phyloP scores from a whole-genome alignment of 2,797 vertebrate species.

The Crocodylus rhombifer region DNA sequence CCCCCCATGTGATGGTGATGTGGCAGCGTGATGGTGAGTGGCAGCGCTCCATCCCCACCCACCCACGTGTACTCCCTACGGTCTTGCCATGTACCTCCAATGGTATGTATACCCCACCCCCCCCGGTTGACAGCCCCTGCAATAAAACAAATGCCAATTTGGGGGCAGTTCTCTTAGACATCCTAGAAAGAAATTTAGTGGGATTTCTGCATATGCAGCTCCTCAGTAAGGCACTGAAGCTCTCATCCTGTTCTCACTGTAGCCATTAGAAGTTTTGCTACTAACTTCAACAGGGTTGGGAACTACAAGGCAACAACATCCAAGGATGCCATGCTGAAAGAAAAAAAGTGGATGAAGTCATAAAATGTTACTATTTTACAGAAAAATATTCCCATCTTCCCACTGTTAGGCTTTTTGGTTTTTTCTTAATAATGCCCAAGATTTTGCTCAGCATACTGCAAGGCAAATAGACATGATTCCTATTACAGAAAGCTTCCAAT shows the following conservation, averaged over 20 bases:
- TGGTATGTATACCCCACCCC: too few species aligned
- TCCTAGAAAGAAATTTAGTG: neutral
- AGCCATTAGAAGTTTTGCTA: neutral
- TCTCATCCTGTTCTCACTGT: neutral
- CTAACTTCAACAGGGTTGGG: neutral
- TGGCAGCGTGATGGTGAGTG: too few species aligned
- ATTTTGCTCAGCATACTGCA: neutral
- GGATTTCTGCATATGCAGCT: neutral
- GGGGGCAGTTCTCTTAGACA: neutral
- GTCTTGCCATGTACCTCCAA: too few species aligned
- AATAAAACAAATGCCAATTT: neutral
- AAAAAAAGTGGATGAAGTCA: neutral
- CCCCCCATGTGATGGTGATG: too few species aligned
- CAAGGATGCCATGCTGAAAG: neutral
- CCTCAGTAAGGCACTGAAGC: neutral
- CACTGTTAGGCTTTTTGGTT: neutral
- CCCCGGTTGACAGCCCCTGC: neutral
- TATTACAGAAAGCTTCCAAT: neutral
- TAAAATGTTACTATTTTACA: neutral
- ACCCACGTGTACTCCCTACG: too few species aligned
- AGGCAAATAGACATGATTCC: neutral
- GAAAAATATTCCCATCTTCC: neutral
- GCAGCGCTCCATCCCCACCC: too few species aligned
- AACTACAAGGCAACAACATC: neutral
- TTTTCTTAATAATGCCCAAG: neutral